A percentile compares a stretch with the other conserved stretches of the same genome.
These are phyloP conservation scores for Cepaea nemoralis DNA, from an alignment of 1,140 invertebrate species.

Conservation along the genomic window DNA sequence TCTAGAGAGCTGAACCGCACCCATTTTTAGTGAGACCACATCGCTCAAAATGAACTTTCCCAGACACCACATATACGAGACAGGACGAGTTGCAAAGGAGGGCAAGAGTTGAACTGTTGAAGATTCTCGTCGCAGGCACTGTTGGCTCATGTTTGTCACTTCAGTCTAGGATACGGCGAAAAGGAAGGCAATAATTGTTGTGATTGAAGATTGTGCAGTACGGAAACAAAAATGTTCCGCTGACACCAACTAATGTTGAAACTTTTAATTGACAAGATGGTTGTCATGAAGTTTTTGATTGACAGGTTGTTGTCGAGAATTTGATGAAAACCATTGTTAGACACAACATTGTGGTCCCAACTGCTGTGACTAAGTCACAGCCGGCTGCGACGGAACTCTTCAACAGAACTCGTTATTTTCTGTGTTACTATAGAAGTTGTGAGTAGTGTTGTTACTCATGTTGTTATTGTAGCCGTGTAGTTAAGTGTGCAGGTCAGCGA, in stretches of 20 bases:
- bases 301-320: no score
- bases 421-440: slow-evolving; percentile 1
- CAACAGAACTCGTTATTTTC: slow-evolving; percentile 9
- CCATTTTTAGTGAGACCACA: not conserved
- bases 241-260: no score
- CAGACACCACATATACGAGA: slow-evolving; percentile 4
- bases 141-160: no score
- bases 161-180: no score
- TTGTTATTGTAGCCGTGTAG: slow-evolving; percentile 3
- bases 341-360: no score
- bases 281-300: no score
- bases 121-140: not conserved
- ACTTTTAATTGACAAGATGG: no score
- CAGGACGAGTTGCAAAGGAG: slow-evolving; percentile 41
- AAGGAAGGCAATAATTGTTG: no score
- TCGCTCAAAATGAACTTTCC: not conserved
- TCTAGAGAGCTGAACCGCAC: not conserved
- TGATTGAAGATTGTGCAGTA: no score
- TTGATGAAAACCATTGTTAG: no score
- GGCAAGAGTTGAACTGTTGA: slow-evolving; percentile 5
- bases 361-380: not conserved
- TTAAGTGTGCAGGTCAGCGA: not conserved
- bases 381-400: not conserved
- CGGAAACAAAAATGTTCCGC: no score
- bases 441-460: not conserved